phyloP scores from a whole-genome alignment of 2,113 vertebrate genomes.

The Fulica atra region DNA sequence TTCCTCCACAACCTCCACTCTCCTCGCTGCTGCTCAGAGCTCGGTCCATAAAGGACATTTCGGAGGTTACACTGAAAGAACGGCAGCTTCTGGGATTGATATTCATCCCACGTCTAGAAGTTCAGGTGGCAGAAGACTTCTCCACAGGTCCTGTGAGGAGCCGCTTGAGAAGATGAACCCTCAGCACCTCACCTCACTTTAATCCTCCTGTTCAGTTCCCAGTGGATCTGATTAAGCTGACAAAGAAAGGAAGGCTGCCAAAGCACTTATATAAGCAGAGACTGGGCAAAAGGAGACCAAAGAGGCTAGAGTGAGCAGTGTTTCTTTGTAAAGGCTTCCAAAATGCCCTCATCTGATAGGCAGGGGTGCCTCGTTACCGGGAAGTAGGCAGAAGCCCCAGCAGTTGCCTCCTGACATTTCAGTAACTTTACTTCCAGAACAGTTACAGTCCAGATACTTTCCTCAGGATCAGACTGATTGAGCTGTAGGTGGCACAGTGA shows the following conservation, averaged over 20 bases:
- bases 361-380: background rate
- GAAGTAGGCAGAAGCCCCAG: background rate
- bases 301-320: background rate
- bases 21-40: background rate
- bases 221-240: constrained; percentile 53
- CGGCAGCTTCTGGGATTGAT: background rate
- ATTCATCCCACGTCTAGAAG: background rate
- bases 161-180: background rate
- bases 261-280: background rate
- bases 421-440: constrained; percentile 23
- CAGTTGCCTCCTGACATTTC: background rate
- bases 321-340: constrained; percentile 3
- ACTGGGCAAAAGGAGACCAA: background rate
- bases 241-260: constrained; percentile 28
- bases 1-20: background rate
- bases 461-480: background rate
- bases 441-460: background rate
- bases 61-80: background rate
- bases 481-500: background rate
- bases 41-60: background rate
- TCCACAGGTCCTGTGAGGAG: background rate
- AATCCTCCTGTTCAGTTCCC: constrained; percentile 22
- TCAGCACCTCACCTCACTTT: background rate
- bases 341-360: background rate
- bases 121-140: constrained; percentile 4